Evolutionary conservation across 2,888 invertebrate species (phyloP).

Genomic region (Dioctria rufipes): DNA sequence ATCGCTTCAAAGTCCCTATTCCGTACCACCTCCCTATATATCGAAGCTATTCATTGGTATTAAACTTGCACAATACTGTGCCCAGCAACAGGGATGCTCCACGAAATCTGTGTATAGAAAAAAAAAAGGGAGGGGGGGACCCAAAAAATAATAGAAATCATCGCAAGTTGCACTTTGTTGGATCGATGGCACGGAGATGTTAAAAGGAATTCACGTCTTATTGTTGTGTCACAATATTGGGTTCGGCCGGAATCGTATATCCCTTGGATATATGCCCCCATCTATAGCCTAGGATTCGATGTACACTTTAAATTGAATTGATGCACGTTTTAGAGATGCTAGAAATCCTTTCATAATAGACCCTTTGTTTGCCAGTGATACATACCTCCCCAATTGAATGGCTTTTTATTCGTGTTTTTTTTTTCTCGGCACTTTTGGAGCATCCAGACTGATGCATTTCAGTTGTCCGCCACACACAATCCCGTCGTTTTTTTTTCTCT

Average conservation of each 20-base stretch:
- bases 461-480: background rate
- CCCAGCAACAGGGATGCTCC: background rate
- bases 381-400: too few species aligned
- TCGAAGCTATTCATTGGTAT: background rate
- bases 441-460: constrained; percentile 1
- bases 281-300: background rate
- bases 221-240: constrained; percentile 16
- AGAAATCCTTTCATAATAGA: background rate
- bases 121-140: background rate
- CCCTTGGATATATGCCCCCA: background rate
- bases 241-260: background rate
- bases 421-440: background rate
- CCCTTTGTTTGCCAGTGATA: background rate
- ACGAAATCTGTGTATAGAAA: background rate
- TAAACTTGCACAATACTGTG: background rate
- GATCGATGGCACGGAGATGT: background rate
- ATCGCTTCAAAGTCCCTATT: constrained; percentile 11
- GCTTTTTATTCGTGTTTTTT: background rate
- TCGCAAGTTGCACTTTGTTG: constrained; percentile 34
- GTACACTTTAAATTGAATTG: constrained; percentile 35
- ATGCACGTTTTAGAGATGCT: constrained; percentile 5
- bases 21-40: background rate
- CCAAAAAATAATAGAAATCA: constrained; percentile 30
- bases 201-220: constrained; percentile 25
- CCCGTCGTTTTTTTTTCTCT: background rate